These are phyloP conservation scores for Drosophila trapezifrons DNA, from an alignment of 1,140 invertebrate species.

Conservation along the genomic window DNA sequence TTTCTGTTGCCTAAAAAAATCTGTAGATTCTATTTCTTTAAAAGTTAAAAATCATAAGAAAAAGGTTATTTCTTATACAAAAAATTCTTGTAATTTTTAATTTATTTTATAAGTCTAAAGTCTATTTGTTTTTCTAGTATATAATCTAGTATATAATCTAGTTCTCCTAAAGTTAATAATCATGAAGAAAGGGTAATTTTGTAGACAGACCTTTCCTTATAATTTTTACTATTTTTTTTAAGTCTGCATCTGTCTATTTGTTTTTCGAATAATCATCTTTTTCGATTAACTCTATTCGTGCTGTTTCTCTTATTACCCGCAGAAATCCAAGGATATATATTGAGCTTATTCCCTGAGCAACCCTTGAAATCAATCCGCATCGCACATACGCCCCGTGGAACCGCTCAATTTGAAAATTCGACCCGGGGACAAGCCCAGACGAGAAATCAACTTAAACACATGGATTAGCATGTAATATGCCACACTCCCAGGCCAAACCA, in stretches of 20 bases:
- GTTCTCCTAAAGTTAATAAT: too few species aligned
- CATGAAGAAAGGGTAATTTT: too few species aligned
- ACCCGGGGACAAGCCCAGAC: conserved; percentile 34
- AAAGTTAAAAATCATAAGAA: too few species aligned
- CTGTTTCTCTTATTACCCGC: neutral
- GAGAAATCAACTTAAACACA: conserved; percentile 58
- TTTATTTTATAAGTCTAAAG: neutral
- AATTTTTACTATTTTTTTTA: too few species aligned
- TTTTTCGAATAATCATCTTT: neutral
- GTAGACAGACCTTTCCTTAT: too few species aligned
- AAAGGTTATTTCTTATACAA: too few species aligned
- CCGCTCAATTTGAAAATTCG: too few species aligned
- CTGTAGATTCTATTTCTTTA: neutral
- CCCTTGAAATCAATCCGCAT: conserved; percentile 29
- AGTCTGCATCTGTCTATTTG: neutral
- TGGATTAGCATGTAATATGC: conserved; percentile 75
- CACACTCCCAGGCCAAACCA: conserved; percentile 38
- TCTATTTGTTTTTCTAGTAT: neutral
- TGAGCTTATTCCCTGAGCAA: neutral
- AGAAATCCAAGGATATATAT: neutral
- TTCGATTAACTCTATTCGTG: neutral
- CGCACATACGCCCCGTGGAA: conserved; percentile 62
- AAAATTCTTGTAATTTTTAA: too few species aligned
- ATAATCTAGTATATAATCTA: too few species aligned
- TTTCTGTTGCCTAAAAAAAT: too few species aligned